These are phyloP conservation scores for Otocyon megalotis DNA, from an alignment of 2,113 vertebrate species.

Conservation along the genomic window DNA sequence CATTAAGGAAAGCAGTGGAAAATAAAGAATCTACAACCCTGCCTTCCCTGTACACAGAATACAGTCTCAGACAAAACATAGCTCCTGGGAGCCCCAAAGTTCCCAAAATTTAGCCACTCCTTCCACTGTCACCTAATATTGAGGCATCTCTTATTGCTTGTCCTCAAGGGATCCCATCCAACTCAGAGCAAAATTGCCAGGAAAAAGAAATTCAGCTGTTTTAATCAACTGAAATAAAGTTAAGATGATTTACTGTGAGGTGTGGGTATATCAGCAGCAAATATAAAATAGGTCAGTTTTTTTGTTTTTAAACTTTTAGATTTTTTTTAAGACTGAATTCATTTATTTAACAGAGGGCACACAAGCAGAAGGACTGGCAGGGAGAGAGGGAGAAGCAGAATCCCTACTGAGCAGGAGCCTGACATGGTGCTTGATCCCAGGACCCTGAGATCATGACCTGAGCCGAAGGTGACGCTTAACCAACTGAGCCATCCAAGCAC, in stretches of 20 bases:
- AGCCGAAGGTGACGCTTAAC: too few relatives aligned
- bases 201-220: not conserved
- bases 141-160: not conserved
- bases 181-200: not conserved
- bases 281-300: not conserved
- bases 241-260: not conserved
- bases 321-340: too few relatives aligned
- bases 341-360: too few relatives aligned
- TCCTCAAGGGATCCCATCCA: not conserved
- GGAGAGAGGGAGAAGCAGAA: too few relatives aligned
- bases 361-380: too few relatives aligned
- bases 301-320: too few relatives aligned
- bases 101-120: not conserved
- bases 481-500: too few relatives aligned
- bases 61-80: not conserved
- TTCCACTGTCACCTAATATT: not conserved
- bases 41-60: not conserved
- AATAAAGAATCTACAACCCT: not conserved
- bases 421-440: too few relatives aligned
- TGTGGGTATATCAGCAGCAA: not conserved
- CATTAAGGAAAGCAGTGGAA: not conserved
- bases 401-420: too few relatives aligned
- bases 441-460: too few relatives aligned
- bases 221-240: not conserved
- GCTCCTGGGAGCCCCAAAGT: not conserved